Conservation (phyloP, 2,888 invertebrate genomes). For the Zygaena filipendulae region DNA sequence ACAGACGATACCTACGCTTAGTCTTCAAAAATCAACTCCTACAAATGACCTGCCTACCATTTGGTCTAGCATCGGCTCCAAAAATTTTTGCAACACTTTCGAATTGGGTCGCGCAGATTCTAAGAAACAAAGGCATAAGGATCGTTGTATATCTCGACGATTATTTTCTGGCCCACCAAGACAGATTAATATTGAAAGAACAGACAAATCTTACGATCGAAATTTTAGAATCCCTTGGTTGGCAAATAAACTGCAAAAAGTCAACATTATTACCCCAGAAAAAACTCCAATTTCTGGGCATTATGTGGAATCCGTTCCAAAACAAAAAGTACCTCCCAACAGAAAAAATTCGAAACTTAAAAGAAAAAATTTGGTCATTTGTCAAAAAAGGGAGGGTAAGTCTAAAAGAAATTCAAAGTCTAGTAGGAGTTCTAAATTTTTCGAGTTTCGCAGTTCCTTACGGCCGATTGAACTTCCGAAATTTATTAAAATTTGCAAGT, state of each 20-base stretch:
- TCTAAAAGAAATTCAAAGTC: constrained; percentile 5
- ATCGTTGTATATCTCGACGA: constrained; percentile 16
- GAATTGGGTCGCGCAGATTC: constrained; percentile 15
- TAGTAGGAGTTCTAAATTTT: constrained; percentile 14
- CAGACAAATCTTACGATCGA: constrained; percentile 9
- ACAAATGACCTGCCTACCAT: constrained; percentile 22
- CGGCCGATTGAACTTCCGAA: constrained; percentile 10
- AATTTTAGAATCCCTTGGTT: constrained; percentile 9
- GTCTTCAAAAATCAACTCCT: constrained; percentile 13
- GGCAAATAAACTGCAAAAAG: constrained; percentile 14
- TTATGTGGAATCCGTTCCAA: constrained; percentile 13
- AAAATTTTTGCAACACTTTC: constrained; percentile 14
- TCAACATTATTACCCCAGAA: constrained; percentile 10
- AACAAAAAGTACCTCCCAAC: constrained; percentile 13
- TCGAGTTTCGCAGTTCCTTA: constrained; percentile 12
- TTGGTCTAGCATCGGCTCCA: constrained; percentile 19
- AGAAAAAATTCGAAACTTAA: constrained; percentile 1
- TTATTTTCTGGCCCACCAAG: constrained; percentile 15
- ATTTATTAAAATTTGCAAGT: constrained; percentile 1
- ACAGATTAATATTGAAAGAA: constrained; percentile 3
- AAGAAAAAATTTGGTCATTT: too few species aligned
- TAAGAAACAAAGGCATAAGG: constrained; percentile 10
- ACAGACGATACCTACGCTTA: constrained; percentile 19
- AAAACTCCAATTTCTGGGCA: constrained; percentile 12
- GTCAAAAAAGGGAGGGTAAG: not conserved